Evolutionary conservation across 2,888 invertebrate genomes (phyloP), one percentile per base, ranked within the genome.

Genomic region (Drosophila monieri): DNA sequence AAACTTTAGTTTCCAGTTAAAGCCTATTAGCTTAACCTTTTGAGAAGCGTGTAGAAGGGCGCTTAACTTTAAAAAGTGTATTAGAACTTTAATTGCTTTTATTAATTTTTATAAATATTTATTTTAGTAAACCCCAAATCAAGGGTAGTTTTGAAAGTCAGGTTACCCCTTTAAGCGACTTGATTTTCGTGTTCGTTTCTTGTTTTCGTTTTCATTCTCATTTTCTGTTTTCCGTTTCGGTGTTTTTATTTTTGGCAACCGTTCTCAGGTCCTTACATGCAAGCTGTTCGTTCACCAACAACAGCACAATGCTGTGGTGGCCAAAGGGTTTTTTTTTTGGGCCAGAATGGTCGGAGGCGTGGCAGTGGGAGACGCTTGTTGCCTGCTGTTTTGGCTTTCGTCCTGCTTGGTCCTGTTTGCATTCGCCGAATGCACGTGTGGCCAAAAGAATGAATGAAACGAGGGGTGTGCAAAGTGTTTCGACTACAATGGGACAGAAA

Each of bases 241-340:
- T 18, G 32, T 58, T 66, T 52, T 53, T 61, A 39, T 60, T 60
- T 76, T 44, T 77, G 81, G 81, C 81, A 80, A 61, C 79, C 66
- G 65, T 80, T 76, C 67, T 66, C 61, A 60, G 66, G 57, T 66
- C 35, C 14, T 57, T 48, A 77, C 76, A 78, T 78, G 73, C 77
- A 80, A 76, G 64, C 61, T 47, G 53, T 48, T 49, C n/a, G 53
- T 48, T 49, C n/a, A 27, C 23, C 39, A 47, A 21, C 25, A 39
- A 15, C 21, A 32, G n/a, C 44, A 21, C 18, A 25, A 32, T 18
- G n/a, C 30, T 15, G 27, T 41, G 27, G 51, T 43, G 51, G 14
- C 18, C 27, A 35, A 23, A 32, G n/a, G 12, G 35, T 23, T 10
- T 46, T 32, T n/a, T 27, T 9, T 27, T 27, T 3, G 2, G 43